Base-by-base conservation (phyloP, 2,888 invertebrate species). In the Drosophila antonietae region DNA sequence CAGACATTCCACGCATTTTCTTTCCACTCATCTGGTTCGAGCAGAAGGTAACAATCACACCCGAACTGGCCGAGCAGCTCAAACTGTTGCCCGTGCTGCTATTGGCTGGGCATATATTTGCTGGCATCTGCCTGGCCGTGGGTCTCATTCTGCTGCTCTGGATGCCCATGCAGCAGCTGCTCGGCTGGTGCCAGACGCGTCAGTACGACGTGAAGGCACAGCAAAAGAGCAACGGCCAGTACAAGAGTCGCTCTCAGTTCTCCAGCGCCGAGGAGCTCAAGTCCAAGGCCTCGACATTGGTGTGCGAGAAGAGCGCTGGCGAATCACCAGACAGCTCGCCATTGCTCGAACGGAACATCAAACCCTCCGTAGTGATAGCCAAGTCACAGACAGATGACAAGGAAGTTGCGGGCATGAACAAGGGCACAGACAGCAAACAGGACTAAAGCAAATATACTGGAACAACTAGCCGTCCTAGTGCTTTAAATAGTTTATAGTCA, bases 1-100 rank as follows among this genome's bases (percentile, higher is more conserved):
- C 94, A 77, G 92, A 95, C 28, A 94, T 96, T 1, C 96, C 96
- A 1, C 94, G 92, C 60, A 94, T 96, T 78, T 95, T 95, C 90
- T 95, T 97, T 81, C 97, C 97, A 0, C 94, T 96, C 63, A 94
- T 97, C 68, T 97, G 97, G 97, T 96, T 97, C 82, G 95, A 96
- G 84, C 95, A 97, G 89, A 94, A 93, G 65, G 96, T 95, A 2
- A 91, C 92, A 15, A 93, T 96, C 1, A 94, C 95, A 0, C 93
- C 94, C 0, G 92, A 94, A 0, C 90, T 96, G 56, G 93, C 94
- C 0, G 90, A 92, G 0, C 94, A 95, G 58, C 90, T 97, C 20
- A 93, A 92, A 67, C 78, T 93, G 15, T 84, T 95, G 15, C 88
- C 94, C 0, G 84, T 92, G 73, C 93, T 95, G 0, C 93, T 95